Base-by-base conservation (phyloP, 2,888 invertebrate genomes). In the Rhaphigaster nebulosa region DNA sequence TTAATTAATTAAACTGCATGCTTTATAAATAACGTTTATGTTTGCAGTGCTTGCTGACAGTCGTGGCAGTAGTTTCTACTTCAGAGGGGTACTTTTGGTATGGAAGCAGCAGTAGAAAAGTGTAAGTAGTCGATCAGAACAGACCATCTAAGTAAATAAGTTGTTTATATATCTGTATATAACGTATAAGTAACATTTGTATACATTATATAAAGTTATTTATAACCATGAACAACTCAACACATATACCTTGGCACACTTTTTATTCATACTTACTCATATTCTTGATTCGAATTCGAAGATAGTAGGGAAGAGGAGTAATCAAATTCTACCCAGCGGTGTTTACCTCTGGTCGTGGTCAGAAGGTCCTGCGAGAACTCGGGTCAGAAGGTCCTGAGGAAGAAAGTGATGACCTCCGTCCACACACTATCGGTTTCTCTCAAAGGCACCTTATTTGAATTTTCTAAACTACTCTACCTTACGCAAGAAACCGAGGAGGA, bases 391-490 rank as follows among this genome's bases (percentile, higher is more conserved):
- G 84, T 84, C 84, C 84, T 84, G n/a, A 84, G 45, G 84, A 84
- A 84, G 84, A 84, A 84, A 84, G 84, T 84, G 45, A 84, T 84
- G 84, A 50, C 84, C 84, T 84, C n/a, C 41, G 70, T 76, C 65
- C 65, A 76, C 38, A 34, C 70, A 38, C 70, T 76, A 76, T 41
- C 84, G 84, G 84, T 84, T 84, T 84, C 84, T 84, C 84, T 76
- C 34, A 76, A 76, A 76, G 38, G 34, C 38, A 34, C 38, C 70
- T 76, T 38, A 90, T 34, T 26, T 76, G 52, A 90, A 88, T 88
- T 56, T 76, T 76, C 70, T 76, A 76, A 76, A 76, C 70, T 76
- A 76, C 65, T 65, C 18, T 15, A 65, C 70, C 70, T 76, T 76
- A 76, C 70, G 70, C 70, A 76, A 76, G 70, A 38, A 1, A 23